phyloP scores from a whole-genome alignment of 2,797 vertebrate species.

The Nyctibius grandis region DNA sequence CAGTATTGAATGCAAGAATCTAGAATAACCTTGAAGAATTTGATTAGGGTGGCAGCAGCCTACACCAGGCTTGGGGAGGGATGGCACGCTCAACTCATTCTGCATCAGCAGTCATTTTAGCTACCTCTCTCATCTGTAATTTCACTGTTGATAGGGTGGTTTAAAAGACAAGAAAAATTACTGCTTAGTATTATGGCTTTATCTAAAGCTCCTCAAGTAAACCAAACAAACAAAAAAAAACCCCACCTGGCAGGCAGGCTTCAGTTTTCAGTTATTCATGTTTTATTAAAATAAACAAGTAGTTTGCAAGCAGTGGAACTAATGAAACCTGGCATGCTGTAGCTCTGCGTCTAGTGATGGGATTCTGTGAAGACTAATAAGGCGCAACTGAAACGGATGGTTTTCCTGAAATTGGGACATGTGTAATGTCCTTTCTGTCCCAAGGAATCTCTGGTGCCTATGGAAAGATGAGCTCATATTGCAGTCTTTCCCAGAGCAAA shows the following conservation, averaged over 20 bases:
- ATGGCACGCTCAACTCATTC: conserved; percentile 36
- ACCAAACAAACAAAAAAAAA: background rate
- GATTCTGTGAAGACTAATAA: conserved; percentile 1
- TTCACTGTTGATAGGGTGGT: conserved; percentile 40
- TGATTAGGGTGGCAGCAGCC: conserved; percentile 15
- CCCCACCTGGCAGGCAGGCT: conserved; percentile 6
- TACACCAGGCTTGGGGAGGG: conserved; percentile 5
- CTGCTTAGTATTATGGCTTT: conserved; percentile 53
- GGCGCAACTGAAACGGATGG: background rate
- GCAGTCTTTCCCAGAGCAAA: conserved; percentile 15
- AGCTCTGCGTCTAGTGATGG: background rate
- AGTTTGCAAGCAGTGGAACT: background rate
- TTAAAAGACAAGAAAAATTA: conserved; percentile 64
- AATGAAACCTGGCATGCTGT: conserved; percentile 2
- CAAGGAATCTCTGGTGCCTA: background rate
- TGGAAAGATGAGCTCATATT: conserved; percentile 31
- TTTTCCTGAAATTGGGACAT: conserved; percentile 38
- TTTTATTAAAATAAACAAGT: conserved; percentile 18
- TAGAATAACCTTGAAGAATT: conserved; percentile 36
- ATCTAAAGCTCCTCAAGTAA: background rate
- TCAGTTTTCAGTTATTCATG: background rate
- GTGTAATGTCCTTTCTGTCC: conserved; percentile 9
- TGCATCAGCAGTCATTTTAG: conserved; percentile 49
- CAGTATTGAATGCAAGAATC: background rate
- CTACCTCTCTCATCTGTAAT: conserved; percentile 23